phyloP scores from a whole-genome alignment of 2,888 invertebrate genomes.

The Eilema depressum region DNA sequence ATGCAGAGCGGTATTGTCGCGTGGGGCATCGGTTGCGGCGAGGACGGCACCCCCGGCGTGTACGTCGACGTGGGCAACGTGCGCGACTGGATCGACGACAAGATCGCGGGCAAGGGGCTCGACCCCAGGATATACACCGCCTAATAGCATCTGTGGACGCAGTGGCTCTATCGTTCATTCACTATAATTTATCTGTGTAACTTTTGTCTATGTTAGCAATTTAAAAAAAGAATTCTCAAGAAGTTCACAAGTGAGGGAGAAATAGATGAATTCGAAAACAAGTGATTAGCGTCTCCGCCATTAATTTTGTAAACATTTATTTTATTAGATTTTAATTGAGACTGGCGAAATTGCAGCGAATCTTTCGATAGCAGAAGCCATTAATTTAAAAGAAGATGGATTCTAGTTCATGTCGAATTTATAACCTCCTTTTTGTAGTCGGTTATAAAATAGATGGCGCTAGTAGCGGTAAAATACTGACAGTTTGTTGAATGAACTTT shows the following conservation, averaged over 20 bases:
- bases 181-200: background rate
- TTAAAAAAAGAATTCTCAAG: too few relatives aligned
- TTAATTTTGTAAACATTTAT: too few relatives aligned
- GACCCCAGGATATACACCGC: slow-evolving; percentile 68
- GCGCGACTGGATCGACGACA: slow-evolving; percentile 90
- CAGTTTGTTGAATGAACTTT: background rate
- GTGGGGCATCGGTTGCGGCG: slow-evolving; percentile 94
- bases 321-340: too few relatives aligned
- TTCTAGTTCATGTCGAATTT: too few relatives aligned
- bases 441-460: too few relatives aligned
- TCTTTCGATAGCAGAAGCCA: too few relatives aligned
- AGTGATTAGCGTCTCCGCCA: too few relatives aligned
- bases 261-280: too few relatives aligned
- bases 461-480: background rate
- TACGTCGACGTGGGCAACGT: slow-evolving; percentile 90
- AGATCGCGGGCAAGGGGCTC: slow-evolving; percentile 78
- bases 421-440: too few relatives aligned
- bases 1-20: slow-evolving; percentile 89
- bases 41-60: slow-evolving; percentile 89
- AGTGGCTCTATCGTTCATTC: slow-evolving; percentile 9
- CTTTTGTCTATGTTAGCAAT: background rate
- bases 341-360: too few relatives aligned
- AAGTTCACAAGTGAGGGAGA: too few relatives aligned
- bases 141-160: background rate
- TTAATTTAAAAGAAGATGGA: too few relatives aligned